These are phyloP conservation scores for Phyllostomus hastatus DNA, from an alignment of 2,113 vertebrate genomes.

Conservation along the genomic window DNA sequence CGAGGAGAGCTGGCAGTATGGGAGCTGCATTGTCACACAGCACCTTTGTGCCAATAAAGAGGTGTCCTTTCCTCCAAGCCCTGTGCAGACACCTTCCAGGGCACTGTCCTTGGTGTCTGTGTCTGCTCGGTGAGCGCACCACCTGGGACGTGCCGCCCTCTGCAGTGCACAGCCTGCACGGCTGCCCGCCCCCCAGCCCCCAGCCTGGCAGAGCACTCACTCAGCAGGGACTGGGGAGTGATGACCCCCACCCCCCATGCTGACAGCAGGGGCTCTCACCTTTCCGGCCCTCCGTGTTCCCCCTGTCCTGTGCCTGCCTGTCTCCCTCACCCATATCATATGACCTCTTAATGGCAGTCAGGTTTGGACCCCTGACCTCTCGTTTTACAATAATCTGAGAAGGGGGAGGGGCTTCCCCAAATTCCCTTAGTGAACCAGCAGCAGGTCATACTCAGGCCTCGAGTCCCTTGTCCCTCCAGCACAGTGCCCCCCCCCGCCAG, in stretches of 20 bases:
- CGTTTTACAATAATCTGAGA: background rate
- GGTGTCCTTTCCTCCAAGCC: background rate
- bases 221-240: background rate
- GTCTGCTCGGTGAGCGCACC: background rate
- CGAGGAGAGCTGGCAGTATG: background rate
- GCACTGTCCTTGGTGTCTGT: background rate
- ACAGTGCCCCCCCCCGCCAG: too few species aligned
- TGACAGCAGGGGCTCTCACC: background rate
- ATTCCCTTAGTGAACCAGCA: background rate
- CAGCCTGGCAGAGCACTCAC: background rate
- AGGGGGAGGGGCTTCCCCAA: background rate
- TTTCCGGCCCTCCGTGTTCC: background rate
- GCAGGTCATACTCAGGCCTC: background rate
- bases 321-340: background rate
- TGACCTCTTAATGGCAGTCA: background rate
- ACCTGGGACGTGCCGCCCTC: background rate
- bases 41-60: background rate
- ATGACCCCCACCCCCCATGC: too few species aligned
- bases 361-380: background rate
- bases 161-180: background rate
- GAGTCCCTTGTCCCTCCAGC: background rate
- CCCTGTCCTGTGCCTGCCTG: background rate
- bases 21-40: background rate
- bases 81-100: background rate
- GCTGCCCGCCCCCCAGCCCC: too few species aligned